A percentile compares a stretch with the other conserved stretches of the same genome.
phyloP scores from a whole-genome alignment of 30 jellyfish, hydroid and myxozoan species.

The Clytia hemisphaerica region DNA sequence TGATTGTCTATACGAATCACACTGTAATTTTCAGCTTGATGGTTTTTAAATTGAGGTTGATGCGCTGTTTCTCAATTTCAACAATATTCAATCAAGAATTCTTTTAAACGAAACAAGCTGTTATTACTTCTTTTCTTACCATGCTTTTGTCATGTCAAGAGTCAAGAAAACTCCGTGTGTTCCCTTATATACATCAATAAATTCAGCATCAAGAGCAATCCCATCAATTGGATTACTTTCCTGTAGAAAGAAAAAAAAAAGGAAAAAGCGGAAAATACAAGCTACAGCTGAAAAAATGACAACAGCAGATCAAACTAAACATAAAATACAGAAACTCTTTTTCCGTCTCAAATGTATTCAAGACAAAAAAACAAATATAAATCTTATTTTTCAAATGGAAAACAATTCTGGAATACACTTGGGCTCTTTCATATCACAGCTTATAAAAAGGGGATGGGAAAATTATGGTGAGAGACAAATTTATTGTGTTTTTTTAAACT shows the following conservation, averaged over 20 bases:
- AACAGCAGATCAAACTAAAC: neutral
- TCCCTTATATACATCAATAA: constrained; percentile 82
- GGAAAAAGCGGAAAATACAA: neutral
- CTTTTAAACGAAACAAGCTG: neutral
- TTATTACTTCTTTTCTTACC: constrained; percentile 24
- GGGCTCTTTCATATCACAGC: neutral
- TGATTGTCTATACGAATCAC: too few relatives aligned
- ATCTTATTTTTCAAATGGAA: neutral
- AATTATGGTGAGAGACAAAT: too few relatives aligned
- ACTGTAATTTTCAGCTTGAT: too few relatives aligned
- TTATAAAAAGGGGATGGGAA: too few relatives aligned
- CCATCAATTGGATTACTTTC: constrained; percentile 30
- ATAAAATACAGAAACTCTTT: neutral
- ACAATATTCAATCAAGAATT: neutral
- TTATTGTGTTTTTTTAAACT: too few relatives aligned
- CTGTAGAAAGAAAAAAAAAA: neutral
- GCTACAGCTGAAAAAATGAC: neutral
- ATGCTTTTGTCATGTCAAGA: constrained; percentile 73
- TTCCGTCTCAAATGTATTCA: neutral
- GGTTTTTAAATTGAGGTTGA: too few relatives aligned
- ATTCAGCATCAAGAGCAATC: constrained; percentile 79
- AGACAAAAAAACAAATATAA: neutral
- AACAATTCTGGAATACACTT: neutral
- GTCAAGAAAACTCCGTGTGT: constrained; percentile 85
- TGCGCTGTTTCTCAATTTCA: neutral